Evolutionary conservation across 2,797 vertebrate genomes (phyloP).

Genomic region (Geotria australis): DNA sequence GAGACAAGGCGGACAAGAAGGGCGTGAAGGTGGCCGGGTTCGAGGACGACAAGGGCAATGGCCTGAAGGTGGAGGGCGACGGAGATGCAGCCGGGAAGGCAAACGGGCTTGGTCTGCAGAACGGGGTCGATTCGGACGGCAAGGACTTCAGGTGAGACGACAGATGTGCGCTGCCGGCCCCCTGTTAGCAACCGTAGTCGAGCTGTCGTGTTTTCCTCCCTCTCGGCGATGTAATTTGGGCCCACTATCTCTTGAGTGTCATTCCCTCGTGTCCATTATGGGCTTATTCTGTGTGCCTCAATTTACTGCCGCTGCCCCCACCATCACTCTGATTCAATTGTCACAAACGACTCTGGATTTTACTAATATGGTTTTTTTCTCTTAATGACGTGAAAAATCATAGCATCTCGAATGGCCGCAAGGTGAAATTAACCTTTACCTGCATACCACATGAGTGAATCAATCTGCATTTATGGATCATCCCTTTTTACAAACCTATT

Average conservation of each 20-base stretch:
- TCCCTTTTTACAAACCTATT: too few relatives aligned
- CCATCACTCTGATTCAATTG: too few relatives aligned
- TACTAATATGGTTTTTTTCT: not conserved
- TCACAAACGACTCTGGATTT: not conserved
- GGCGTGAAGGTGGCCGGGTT: conserved; percentile 57
- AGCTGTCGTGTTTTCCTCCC: not conserved
- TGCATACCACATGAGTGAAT: too few relatives aligned
- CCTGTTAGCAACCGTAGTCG: too few relatives aligned
- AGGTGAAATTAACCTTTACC: too few relatives aligned
- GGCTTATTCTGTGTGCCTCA: not conserved
- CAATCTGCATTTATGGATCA: too few relatives aligned
- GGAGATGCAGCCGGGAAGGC: conserved; percentile 50
- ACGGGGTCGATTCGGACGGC: conserved; percentile 92
- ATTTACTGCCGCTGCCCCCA: not conserved
- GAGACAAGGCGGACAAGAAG: conserved; percentile 59
- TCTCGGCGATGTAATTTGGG: not conserved
- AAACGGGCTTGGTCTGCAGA: conserved; percentile 66
- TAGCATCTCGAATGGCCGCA: too few relatives aligned
- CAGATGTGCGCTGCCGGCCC: not conserved
- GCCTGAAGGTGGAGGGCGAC: conserved; percentile 52
- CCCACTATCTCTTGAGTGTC: not conserved
- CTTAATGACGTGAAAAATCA: conserved; percentile 1
- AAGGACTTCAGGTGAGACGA: conserved; percentile 88
- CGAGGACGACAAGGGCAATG: conserved; percentile 76
- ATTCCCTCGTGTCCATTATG: not conserved